phyloP scores from a whole-genome alignment of 1,140 invertebrate genomes.

The Diabrotica virgifera region DNA sequence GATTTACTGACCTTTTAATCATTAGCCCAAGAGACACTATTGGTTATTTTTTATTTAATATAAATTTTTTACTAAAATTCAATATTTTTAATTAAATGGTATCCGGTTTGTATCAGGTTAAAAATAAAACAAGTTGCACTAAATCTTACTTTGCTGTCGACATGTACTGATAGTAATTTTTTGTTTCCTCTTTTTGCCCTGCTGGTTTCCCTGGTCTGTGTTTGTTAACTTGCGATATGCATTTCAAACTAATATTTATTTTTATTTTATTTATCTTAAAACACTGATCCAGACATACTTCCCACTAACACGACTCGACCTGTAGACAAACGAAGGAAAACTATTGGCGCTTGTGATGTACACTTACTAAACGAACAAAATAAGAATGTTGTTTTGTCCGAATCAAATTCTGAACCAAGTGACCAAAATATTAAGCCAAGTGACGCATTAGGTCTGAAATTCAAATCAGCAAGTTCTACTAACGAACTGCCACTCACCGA shows the following conservation, averaged over 20 bases:
- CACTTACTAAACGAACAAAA: too few species aligned
- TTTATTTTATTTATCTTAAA: slow-evolving; percentile 28
- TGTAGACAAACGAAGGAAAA: slow-evolving; percentile 28
- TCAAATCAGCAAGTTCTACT: slow-evolving; percentile 39
- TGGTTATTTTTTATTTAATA: too few species aligned
- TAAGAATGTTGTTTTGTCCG: too few species aligned
- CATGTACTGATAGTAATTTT: slow-evolving; percentile 19
- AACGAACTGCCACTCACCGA: slow-evolving; percentile 52
- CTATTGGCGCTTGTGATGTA: slow-evolving; percentile 20
- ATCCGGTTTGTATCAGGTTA: too few species aligned
- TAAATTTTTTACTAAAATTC: too few species aligned
- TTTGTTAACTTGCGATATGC: slow-evolving; percentile 10
- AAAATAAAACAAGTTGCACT: too few species aligned
- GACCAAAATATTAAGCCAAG: too few species aligned
- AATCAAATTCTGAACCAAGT: too few species aligned
- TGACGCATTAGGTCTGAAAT: too few species aligned
- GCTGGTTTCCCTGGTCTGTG: slow-evolving; percentile 29
- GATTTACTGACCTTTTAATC: too few species aligned
- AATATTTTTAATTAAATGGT: too few species aligned
- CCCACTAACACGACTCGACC: slow-evolving; percentile 35
- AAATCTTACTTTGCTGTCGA: background rate
- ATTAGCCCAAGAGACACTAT: too few species aligned
- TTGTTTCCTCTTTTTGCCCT: slow-evolving; percentile 35
- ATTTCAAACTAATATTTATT: slow-evolving; percentile 19
- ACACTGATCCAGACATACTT: slow-evolving; percentile 34